Percentiles rank a stretch among this genome's conserved stretches.
Conservation (phyloP, 1,140 invertebrate genomes). For the Belonocnema kinseyi region DNA sequence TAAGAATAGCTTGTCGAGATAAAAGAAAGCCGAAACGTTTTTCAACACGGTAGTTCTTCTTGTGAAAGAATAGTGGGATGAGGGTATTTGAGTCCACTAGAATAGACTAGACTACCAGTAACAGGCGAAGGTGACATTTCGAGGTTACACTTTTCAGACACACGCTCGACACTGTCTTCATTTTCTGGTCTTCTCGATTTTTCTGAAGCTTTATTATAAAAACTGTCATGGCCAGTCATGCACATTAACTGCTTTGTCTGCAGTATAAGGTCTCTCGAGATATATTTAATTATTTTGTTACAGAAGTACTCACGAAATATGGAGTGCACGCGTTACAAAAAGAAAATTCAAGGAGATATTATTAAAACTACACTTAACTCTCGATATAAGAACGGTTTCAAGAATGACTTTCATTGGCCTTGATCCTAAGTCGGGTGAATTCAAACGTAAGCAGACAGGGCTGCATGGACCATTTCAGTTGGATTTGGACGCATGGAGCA, state of each 20-base stretch:
- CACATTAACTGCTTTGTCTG: not conserved
- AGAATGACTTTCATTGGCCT: too few species aligned
- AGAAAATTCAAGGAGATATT: too few species aligned
- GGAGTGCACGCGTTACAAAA: too few species aligned
- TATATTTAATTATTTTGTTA: not conserved
- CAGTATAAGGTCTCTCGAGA: not conserved
- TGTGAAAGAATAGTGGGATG: not conserved
- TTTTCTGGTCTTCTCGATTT: conserved; percentile 11
- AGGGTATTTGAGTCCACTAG: not conserved
- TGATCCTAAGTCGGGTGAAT: too few species aligned
- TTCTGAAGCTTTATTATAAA: conserved; percentile 18
- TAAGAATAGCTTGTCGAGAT: conserved; percentile 12
- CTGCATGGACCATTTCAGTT: too few species aligned
- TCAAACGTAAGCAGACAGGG: too few species aligned
- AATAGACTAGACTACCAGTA: not conserved
- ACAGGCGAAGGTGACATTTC: conserved; percentile 21
- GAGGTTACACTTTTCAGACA: conserved; percentile 15
- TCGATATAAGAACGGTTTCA: too few species aligned
- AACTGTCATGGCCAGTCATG: not conserved
- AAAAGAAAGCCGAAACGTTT: conserved; percentile 19
- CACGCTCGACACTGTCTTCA: conserved; percentile 2
- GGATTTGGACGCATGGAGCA: too few species aligned
- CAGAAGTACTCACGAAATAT: too few species aligned
- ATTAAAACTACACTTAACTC: too few species aligned
- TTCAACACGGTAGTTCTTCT: conserved; percentile 1